These are phyloP conservation scores for Metellina segmentata DNA, from an alignment of 2,888 invertebrate species.

Conservation along the genomic window DNA sequence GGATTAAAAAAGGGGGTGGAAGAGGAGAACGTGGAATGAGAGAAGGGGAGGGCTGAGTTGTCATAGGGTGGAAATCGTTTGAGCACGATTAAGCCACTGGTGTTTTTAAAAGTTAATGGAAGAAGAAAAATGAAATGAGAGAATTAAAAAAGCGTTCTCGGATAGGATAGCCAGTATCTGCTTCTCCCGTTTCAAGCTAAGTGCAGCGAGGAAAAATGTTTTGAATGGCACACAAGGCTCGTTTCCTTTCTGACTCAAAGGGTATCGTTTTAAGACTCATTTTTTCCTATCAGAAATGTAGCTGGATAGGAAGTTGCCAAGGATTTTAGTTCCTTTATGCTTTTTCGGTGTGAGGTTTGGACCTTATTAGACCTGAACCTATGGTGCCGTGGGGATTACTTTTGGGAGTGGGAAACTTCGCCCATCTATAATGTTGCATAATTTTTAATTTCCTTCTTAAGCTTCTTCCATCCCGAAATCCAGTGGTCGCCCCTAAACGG, in stretches of 20 bases:
- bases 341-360: no score
- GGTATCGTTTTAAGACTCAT: not conserved
- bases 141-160: not conserved
- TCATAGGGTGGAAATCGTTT: conserved; percentile 42
- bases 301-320: not conserved
- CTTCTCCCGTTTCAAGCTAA: not conserved
- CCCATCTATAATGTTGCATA: no score
- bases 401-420: no score
- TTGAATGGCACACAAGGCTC: not conserved
- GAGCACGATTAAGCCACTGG: conserved; percentile 40
- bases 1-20: not conserved
- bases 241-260: not conserved
- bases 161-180: not conserved
- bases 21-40: conserved; percentile 10
- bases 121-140: not conserved
- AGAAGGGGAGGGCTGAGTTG: conserved; percentile 19
- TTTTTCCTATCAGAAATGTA: not conserved
- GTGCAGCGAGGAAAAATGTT: not conserved
- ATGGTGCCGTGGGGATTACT: no score
- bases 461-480: no score
- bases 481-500: no score
- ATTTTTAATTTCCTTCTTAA: no score
- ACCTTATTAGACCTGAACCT: no score
- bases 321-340: no score
- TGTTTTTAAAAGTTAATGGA: conserved; percentile 18